A percentile compares a stretch with the other conserved stretches of the same genome.
These are phyloP conservation scores for Melieria crassipennis DNA, from an alignment of 2,888 invertebrate genomes.

Conservation along the genomic window DNA sequence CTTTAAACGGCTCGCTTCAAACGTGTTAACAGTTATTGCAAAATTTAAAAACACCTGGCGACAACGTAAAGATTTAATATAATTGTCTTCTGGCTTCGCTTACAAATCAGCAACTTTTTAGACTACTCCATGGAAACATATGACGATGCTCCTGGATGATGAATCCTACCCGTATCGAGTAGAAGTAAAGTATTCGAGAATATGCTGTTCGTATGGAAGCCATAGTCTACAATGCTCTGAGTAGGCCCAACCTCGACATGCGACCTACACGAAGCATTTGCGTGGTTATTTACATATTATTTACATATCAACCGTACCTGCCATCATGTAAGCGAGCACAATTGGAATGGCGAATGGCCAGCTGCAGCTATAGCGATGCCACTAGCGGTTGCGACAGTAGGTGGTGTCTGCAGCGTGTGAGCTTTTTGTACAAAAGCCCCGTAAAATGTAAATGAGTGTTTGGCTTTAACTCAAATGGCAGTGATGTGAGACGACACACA, in stretches of 20 bases:
- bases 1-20: too few species aligned
- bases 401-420: slow-evolving; percentile 16
- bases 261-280: neutral
- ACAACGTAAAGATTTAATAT: too few species aligned
- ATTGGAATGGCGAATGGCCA: neutral
- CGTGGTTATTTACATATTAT: slow-evolving; percentile 28
- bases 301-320: slow-evolving; percentile 22
- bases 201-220: neutral
- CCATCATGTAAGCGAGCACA: neutral
- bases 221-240: too few species aligned
- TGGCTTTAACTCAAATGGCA: slow-evolving; percentile 24
- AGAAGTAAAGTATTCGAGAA: neutral
- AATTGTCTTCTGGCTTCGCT: too few species aligned
- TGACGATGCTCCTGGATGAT: too few species aligned
- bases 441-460: slow-evolving; percentile 34
- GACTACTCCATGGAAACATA: too few species aligned
- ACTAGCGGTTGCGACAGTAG: neutral
- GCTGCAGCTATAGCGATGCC: neutral
- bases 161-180: too few species aligned
- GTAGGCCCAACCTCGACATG: neutral
- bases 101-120: too few species aligned
- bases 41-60: too few species aligned
- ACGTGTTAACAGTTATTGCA: too few species aligned
- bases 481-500: too few species aligned
- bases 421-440: slow-evolving; percentile 11